Conservation (phyloP, 2,888 invertebrate genomes). For the Drosophila mayaguana region DNA sequence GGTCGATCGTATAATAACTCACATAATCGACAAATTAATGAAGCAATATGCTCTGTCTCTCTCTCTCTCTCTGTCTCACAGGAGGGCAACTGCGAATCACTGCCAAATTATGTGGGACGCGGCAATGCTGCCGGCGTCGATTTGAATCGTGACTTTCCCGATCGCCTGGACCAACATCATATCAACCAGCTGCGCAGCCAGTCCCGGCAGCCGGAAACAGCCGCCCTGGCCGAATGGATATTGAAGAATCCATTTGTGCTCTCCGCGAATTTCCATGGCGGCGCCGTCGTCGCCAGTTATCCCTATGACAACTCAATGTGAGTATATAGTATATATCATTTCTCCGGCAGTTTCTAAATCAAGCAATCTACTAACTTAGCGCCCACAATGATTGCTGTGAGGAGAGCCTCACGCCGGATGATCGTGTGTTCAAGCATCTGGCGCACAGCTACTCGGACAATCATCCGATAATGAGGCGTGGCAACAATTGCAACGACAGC, state of each 20-base stretch:
- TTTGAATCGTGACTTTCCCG: constrained; percentile 96
- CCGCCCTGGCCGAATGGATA: constrained; percentile 96
- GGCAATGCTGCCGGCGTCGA: constrained; percentile 93
- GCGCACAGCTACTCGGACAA: constrained; percentile 91
- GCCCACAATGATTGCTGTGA: constrained; percentile 88
- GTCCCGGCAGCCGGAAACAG: constrained; percentile 93
- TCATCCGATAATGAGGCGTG: constrained; percentile 91
- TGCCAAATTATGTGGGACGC: constrained; percentile 89
- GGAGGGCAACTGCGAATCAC: constrained; percentile 93
- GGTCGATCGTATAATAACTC: not conserved
- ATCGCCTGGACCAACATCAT: constrained; percentile 89
- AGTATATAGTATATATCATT: constrained; percentile 60
- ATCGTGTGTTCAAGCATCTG: constrained; percentile 91
- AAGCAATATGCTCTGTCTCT: constrained; percentile 15
- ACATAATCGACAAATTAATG: constrained; percentile 44
- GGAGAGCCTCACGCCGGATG: constrained; percentile 93
- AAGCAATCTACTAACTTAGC: constrained; percentile 50
- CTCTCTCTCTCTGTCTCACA: constrained; percentile 78
- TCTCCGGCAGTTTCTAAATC: not conserved
- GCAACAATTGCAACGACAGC: constrained; percentile 90
- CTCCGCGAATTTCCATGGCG: constrained; percentile 98
- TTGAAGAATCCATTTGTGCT: constrained; percentile 94
- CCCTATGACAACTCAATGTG: constrained; percentile 96
- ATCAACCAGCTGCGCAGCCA: constrained; percentile 82
- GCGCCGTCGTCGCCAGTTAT: constrained; percentile 98